Evolutionary conservation across 1,140 invertebrate species (phyloP), one percentile per base, ranked within the genome.

Genomic region (Chelonus insularis): DNA sequence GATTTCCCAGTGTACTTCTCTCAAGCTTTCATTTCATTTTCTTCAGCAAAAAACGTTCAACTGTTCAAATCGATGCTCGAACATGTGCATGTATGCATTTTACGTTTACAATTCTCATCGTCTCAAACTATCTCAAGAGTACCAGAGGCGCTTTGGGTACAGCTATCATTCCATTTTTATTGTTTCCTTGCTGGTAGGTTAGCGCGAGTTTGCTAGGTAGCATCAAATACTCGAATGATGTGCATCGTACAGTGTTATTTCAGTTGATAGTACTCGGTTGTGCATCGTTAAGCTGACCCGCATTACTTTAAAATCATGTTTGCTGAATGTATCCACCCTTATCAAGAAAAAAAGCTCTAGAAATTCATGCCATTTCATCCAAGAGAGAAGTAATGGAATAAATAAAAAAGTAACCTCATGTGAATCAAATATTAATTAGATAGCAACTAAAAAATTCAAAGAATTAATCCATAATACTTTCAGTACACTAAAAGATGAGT

Each of bases 251-350:
- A 3, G 25, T 29, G 7, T 7, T 29, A 29, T 29, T 29, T 29
- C 25, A 29, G 7, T 37, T 4, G 8, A 37, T n/a, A 65, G 47
- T 48, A 68, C 45, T 65, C 63, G 18, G 62, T 63, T 47, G 18
- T 60, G 63, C 55, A 59, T 57, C 67, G 60, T 64, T 67, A 50
- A 60, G 34, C 39, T 45, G 39, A 60, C 29, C 39, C 39, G 39
- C 57, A 65, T 70, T 69, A 57, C 65, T 63, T 65, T 63, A 70
- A 29, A 29, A 29, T 4, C 25, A n/a, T n/a, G n/a, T n/a, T n/a
- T n/a, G n/a, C n/a, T n/a, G n/a, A n/a, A n/a, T n/a, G n/a, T n/a
- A n/a, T n/a, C n/a, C n/a, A n/a, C n/a, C n/a, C n/a, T n/a, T n/a
- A n/a, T n/a, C n/a, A n/a, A n/a, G n/a, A n/a, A n/a, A n/a, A n/a